Conservation (phyloP, 2,113 vertebrate genomes). For the Taxidea taxus region DNA sequence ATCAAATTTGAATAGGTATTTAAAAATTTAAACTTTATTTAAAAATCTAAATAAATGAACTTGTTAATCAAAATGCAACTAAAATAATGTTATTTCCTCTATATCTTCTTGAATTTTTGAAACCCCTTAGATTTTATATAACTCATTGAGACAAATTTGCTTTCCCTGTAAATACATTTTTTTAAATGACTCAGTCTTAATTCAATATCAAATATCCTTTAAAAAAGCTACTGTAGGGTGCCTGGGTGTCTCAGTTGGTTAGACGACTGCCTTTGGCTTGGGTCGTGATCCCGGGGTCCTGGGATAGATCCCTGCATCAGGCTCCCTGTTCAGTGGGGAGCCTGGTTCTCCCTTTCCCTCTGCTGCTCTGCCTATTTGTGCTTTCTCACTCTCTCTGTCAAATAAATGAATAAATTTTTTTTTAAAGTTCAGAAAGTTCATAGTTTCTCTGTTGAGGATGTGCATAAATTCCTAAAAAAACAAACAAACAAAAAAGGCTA, state of each 20-base stretch:
- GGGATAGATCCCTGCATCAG: too few species aligned
- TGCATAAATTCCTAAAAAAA: too few species aligned
- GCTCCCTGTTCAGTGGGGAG: too few species aligned
- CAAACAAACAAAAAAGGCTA: not conserved
- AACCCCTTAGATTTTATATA: not conserved
- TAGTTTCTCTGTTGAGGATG: too few species aligned
- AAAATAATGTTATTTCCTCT: conserved; percentile 3
- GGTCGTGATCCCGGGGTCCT: too few species aligned
- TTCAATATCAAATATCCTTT: not conserved
- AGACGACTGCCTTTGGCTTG: too few species aligned
- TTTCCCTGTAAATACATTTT: not conserved
- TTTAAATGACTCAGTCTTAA: not conserved
- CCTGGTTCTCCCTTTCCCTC: too few species aligned
- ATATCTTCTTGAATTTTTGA: not conserved
- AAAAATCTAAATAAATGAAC: conserved; percentile 21
- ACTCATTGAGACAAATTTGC: not conserved
- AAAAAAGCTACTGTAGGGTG: not conserved
- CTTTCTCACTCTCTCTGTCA: too few species aligned
- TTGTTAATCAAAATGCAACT: not conserved
- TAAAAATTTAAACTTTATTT: not conserved
- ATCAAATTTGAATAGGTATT: not conserved
- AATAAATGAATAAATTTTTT: too few species aligned
- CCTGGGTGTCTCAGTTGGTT: too few species aligned
- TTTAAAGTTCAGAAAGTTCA: too few species aligned
- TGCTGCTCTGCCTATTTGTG: too few species aligned